These are phyloP conservation scores for Leucophenga maculata DNA, from an alignment of 2,888 invertebrate genomes.

Conservation along the genomic window DNA sequence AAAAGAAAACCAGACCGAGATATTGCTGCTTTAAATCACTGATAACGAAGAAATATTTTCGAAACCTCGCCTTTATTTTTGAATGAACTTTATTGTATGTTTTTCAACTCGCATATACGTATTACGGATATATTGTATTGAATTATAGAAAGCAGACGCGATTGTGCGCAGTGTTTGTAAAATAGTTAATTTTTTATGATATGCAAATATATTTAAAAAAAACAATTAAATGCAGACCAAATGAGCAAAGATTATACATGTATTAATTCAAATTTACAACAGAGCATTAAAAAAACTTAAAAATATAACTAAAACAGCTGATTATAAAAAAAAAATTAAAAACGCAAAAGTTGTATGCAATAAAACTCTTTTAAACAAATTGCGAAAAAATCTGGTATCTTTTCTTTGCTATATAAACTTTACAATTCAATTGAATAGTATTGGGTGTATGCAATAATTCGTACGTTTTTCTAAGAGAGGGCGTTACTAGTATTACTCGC, in stretches of 20 bases:
- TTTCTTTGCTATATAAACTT: background rate
- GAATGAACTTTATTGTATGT: constrained; percentile 39
- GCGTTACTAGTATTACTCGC: no score
- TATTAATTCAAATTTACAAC: constrained; percentile 23
- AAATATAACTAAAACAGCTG: constrained; percentile 8
- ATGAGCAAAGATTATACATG: constrained; percentile 1
- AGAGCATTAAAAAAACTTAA: constrained; percentile 17
- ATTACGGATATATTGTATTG: constrained; percentile 16
- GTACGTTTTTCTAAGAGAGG: no score
- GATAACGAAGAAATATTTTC: constrained; percentile 40
- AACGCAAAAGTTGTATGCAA: constrained; percentile 33
- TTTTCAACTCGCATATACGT: constrained; percentile 17
- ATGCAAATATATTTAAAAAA: background rate
- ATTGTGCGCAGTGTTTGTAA: background rate
- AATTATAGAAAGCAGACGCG: constrained; percentile 29
- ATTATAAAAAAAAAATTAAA: constrained; percentile 7
- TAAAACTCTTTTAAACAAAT: constrained; percentile 48
- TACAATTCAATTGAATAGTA: no score
- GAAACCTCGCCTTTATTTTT: constrained; percentile 54
- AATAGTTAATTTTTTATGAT: constrained; percentile 23
- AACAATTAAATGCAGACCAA: background rate
- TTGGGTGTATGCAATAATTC: no score
- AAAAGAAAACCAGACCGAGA: constrained; percentile 32
- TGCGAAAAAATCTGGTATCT: constrained; percentile 7
- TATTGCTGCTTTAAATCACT: constrained; percentile 22